phyloP scores from a whole-genome alignment of 2,888 invertebrate species.

The Parnassius mnemosyne region DNA sequence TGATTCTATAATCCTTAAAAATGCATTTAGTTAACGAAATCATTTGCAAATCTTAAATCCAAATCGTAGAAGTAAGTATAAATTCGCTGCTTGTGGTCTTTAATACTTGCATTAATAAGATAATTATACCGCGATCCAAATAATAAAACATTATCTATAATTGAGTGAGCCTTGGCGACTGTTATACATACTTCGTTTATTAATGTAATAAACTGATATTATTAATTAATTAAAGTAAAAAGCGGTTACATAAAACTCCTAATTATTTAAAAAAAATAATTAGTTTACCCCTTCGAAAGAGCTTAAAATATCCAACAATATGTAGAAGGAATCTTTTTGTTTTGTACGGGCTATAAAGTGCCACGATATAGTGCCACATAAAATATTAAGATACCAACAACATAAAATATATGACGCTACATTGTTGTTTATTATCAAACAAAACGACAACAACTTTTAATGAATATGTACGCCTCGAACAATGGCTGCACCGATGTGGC shows the following conservation, averaged over 20 bases:
- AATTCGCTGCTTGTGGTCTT: too few relatives aligned
- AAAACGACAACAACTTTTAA: conserved; percentile 1
- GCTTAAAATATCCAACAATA: conserved; percentile 4
- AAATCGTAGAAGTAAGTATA: too few relatives aligned
- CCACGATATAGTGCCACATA: conserved; percentile 11
- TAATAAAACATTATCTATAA: conserved; percentile 7
- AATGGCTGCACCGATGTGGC: not conserved
- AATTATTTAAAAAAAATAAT: too few relatives aligned
- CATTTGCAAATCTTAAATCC: too few relatives aligned
- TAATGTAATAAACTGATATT: conserved; percentile 12
- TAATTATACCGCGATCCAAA: too few relatives aligned
- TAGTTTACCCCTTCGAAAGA: conserved; percentile 1
- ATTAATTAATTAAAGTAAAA: conserved; percentile 3
- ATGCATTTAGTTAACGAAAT: too few relatives aligned
- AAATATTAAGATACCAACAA: conserved; percentile 10
- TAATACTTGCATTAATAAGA: too few relatives aligned
- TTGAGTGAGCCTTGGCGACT: not conserved
- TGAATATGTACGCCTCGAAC: not conserved
- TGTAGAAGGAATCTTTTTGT: conserved; percentile 14
- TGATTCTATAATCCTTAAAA: too few relatives aligned
- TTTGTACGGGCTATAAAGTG: conserved; percentile 12
- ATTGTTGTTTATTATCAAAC: conserved; percentile 5
- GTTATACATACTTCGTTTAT: conserved; percentile 7
- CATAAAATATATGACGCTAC: conserved; percentile 16
- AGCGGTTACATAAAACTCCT: not conserved